A percentile compares a stretch with the other conserved stretches of the same genome.
Evolutionary conservation across 2,888 invertebrate species (phyloP).

Genomic region (Sarcophaga rosellei): DNA sequence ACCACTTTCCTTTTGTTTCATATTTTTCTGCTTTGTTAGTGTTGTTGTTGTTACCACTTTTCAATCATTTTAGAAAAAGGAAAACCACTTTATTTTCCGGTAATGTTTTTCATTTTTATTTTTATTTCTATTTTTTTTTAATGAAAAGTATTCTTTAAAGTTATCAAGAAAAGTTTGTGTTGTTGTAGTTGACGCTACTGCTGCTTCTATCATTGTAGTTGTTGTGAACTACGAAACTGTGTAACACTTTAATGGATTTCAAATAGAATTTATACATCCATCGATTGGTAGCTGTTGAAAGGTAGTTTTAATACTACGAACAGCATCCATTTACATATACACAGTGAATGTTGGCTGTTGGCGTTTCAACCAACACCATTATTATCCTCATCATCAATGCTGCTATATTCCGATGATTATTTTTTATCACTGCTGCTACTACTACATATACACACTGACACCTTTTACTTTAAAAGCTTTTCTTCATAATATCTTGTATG

Average conservation of each 20-base stretch:
- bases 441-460: constrained; percentile 1
- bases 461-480: constrained; percentile 71
- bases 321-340: constrained; percentile 45
- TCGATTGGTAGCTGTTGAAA: constrained; percentile 61
- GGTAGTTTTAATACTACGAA: constrained; percentile 60
- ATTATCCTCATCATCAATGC: not conserved
- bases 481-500: constrained; percentile 75
- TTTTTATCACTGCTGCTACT: too few relatives aligned
- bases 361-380: not conserved
- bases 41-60: not conserved
- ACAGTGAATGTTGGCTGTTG: not conserved
- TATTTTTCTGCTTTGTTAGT: not conserved
- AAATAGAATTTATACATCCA: constrained; percentile 66
- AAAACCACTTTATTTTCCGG: constrained; percentile 46
- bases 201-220: constrained; percentile 9
- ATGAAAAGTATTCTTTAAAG: constrained; percentile 44
- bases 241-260: constrained; percentile 65
- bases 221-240: constrained; percentile 45
- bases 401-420: too few relatives aligned
- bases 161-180: constrained; percentile 57
- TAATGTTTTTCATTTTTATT: constrained; percentile 44
- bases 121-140: not conserved
- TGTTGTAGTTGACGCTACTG: too few relatives aligned
- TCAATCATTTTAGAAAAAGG: constrained; percentile 15
- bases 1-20: not conserved